Evolutionary conservation across 2,888 invertebrate species (phyloP).

Genomic region (Agrilus biguttatus): DNA sequence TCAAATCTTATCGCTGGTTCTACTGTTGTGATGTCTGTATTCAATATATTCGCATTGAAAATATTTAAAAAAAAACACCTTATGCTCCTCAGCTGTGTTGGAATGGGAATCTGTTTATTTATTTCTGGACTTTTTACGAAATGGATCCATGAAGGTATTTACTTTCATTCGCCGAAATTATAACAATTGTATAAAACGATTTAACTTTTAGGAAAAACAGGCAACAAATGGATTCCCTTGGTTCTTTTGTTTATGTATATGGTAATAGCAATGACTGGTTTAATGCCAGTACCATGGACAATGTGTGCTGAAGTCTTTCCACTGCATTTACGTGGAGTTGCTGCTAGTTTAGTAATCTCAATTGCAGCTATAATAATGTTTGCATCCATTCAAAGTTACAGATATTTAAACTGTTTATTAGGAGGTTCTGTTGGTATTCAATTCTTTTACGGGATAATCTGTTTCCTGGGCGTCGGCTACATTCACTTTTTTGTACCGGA

Average conservation of each 20-base stretch:
- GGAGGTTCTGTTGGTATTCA: no score
- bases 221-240: conserved; percentile 34
- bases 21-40: conserved; percentile 40
- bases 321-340: conserved; percentile 42
- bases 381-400: no score
- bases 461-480: no score
- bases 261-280: conserved; percentile 42
- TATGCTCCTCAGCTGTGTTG: conserved; percentile 36
- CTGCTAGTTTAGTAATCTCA: conserved; percentile 11
- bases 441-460: no score
- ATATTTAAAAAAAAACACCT: conserved; percentile 37
- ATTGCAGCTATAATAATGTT: no score
- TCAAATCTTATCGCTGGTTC: conserved; percentile 41
- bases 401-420: no score
- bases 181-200: no score
- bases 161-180: conserved; percentile 15
- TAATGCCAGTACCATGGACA: conserved; percentile 47
- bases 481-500: no score
- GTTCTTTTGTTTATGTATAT: conserved; percentile 39
- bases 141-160: conserved; percentile 29
- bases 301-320: conserved; percentile 50
- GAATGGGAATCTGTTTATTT: conserved; percentile 41
- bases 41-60: conserved; percentile 39
- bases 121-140: conserved; percentile 41
- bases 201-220: conserved; percentile 18